Conservation (phyloP, 2,888 invertebrate species). For the Agriopis aurantiaria region DNA sequence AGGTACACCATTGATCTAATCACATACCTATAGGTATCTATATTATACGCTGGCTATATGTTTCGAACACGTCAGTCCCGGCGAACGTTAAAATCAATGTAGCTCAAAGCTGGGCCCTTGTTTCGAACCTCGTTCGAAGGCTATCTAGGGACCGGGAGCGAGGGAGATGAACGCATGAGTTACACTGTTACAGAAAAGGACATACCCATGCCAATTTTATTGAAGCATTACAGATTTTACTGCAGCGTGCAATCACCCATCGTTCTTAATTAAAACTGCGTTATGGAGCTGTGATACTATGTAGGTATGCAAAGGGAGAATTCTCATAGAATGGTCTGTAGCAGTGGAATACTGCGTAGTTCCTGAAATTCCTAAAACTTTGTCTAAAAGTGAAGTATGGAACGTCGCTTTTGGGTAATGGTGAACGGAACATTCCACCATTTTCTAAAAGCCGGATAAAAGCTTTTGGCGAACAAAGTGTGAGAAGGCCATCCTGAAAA, state of each 20-base stretch:
- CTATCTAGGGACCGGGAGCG: constrained; percentile 56
- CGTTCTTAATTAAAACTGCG: constrained; percentile 59
- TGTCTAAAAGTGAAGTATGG: not conserved
- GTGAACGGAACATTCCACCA: constrained; percentile 15
- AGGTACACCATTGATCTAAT: constrained; percentile 4
- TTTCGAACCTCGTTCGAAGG: constrained; percentile 46
- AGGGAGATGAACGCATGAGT: constrained; percentile 46
- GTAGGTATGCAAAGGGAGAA: not conserved
- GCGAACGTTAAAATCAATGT: constrained; percentile 67
- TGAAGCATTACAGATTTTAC: constrained; percentile 59
- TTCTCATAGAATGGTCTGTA: not conserved
- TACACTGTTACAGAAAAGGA: constrained; percentile 44
- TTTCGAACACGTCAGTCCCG: constrained; percentile 40
- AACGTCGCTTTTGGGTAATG: constrained; percentile 24
- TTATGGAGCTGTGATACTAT: constrained; percentile 26
- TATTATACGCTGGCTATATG: constrained; percentile 1
- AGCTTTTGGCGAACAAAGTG: constrained; percentile 32
- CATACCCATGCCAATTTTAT: constrained; percentile 54
- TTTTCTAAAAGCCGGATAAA: constrained; percentile 32
- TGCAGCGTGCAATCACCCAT: constrained; percentile 54
- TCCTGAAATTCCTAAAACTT: not conserved
- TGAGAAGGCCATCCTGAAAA: constrained; percentile 29
- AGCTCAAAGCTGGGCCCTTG: constrained; percentile 55
- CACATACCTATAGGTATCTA: constrained; percentile 4
- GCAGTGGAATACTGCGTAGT: not conserved